phyloP scores from a whole-genome alignment of 1,140 invertebrate genomes.

The Stratiolaelaps scimitus region DNA sequence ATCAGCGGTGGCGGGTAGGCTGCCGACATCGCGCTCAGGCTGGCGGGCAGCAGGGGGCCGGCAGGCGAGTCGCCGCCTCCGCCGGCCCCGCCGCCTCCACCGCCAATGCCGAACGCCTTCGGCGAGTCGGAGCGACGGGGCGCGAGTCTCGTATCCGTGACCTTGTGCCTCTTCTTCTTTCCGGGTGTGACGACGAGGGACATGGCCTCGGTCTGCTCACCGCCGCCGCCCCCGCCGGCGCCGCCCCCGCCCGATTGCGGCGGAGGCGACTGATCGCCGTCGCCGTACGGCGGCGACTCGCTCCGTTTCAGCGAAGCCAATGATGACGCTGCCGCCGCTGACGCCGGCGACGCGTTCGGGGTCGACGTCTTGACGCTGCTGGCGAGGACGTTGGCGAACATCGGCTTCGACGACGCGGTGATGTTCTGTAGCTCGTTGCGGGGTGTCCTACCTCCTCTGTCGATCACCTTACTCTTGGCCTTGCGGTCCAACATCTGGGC shows the following conservation, averaged over 20 bases:
- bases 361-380: conserved; percentile 9
- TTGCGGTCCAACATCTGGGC: conserved; percentile 27
- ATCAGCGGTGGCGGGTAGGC: conserved; percentile 58
- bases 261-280: conserved; percentile 36
- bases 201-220: conserved; percentile 80
- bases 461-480: conserved; percentile 27
- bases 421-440: conserved; percentile 28
- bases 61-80: conserved; percentile 33
- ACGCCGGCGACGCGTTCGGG: conserved; percentile 18
- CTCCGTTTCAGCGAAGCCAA: conserved; percentile 5
- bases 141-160: conserved; percentile 87
- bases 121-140: conserved; percentile 46
- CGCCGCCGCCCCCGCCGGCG: conserved; percentile 51
- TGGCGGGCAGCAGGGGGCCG: conserved; percentile 27
- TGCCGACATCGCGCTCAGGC: conserved; percentile 22
- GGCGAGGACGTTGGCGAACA: conserved; percentile 25
- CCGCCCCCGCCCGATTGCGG: conserved; percentile 34
- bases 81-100: conserved; percentile 51
- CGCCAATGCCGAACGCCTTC: conserved; percentile 31
- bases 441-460: conserved; percentile 28
- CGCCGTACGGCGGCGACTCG: conserved; percentile 29
- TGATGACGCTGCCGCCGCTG: no score
- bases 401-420: conserved; percentile 18
- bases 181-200: conserved; percentile 84
- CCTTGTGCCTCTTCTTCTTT: conserved; percentile 79